Conservation (phyloP, 1,140 invertebrate species). For the Cotesia vestalis region DNA sequence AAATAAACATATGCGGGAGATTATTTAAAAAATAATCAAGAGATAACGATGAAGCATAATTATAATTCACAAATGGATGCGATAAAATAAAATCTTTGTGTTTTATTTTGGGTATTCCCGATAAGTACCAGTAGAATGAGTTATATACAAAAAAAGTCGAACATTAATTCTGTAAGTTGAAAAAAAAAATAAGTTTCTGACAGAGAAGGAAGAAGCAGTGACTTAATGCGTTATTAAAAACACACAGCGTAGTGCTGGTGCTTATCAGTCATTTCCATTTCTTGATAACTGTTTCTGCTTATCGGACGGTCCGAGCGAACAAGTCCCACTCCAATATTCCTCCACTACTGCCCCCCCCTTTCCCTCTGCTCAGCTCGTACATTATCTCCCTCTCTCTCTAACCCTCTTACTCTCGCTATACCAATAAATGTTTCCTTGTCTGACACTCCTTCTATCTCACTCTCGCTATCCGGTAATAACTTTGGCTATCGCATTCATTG, state of each 20-base stretch:
- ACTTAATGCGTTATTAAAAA: constrained; percentile 47
- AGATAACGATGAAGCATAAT: no score
- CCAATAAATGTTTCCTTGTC: constrained; percentile 36
- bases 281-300: constrained; percentile 67
- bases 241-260: constrained; percentile 36
- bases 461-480: constrained; percentile 67
- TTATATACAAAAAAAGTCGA: not conserved
- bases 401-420: constrained; percentile 19
- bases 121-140: no score
- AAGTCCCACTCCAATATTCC: constrained; percentile 18
- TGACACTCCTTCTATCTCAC: constrained; percentile 49
- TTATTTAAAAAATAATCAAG: no score
- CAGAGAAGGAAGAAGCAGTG: not conserved
- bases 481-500: constrained; percentile 65
- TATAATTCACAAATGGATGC: no score
- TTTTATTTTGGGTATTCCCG: no score
- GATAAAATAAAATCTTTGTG: no score
- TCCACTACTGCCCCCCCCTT: not conserved
- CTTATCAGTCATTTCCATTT: constrained; percentile 68
- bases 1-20: no score
- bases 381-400: constrained; percentile 16
- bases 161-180: constrained; percentile 3
- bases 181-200: constrained; percentile 7
- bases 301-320: constrained; percentile 55
- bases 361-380: not conserved